Evolutionary conservation across 2,113 vertebrate species (phyloP), one percentile per base, ranked within the genome.

Genomic region (Amazona vittata): DNA sequence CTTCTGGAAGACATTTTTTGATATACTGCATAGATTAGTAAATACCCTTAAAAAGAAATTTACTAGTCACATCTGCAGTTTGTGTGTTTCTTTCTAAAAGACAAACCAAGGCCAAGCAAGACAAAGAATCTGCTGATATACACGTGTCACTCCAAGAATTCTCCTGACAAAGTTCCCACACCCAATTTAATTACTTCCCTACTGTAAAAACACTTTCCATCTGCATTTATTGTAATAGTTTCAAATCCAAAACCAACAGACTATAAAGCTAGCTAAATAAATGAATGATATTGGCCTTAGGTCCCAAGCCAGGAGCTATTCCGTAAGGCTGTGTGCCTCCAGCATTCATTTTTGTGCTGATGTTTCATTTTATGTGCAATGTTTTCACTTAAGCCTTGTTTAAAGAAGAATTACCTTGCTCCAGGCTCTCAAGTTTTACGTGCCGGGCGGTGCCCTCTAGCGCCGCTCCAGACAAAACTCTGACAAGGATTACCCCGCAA

Each of bases 121-220:
- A 98, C 97, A 98, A 98, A 98, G 97, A 98, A 98, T 98, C 97
- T 98, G 98, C 98, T 98, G 97, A 98, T 98, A 98, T 93, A 97
- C 81, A 96, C 81, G 97, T 98, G 98, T 98, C 97, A 98, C 98
- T 98, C 96, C 96, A 98, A 97, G 97, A 98, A 98, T 98, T 98
- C 98, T 97, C 97, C 96, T 98, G 93, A 98, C 95, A 96, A 98
- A 97, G 94, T 97, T 97, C 97, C 98, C 98, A 98, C 97, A 95
- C 96, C 97, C 98, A 98, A 96, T 97, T 98, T 98, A 98, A 98
- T 98, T 98, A 98, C 92, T 98, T 98, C 97, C 96, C 97, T 97
- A 97, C 98, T 98, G 83, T 97, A 97, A 97, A 98, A 98, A 98
- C 96, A 98, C 97, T 97, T 98, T 98, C 97, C 98, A 97, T 98